These are phyloP conservation scores for Cistogaster globosa DNA, from an alignment of 2,888 invertebrate genomes.

Conservation along the genomic window DNA sequence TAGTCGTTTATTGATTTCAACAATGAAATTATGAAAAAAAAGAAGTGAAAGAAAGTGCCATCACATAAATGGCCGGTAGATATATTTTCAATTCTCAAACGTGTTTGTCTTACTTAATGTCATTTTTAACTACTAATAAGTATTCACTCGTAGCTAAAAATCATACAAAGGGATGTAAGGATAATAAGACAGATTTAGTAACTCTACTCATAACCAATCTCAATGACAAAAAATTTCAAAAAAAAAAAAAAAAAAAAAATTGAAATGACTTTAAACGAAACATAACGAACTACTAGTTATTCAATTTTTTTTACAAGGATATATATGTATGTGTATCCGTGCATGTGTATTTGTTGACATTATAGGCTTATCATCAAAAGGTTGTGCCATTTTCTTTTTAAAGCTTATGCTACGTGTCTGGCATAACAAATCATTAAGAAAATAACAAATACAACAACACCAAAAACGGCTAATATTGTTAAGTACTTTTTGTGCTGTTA, in stretches of 20 bases:
- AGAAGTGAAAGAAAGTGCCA: slow-evolving; percentile 35
- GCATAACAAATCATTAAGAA: slow-evolving; percentile 69
- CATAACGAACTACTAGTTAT: slow-evolving; percentile 57
- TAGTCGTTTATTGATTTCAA: slow-evolving; percentile 47
- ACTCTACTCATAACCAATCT: slow-evolving; percentile 46
- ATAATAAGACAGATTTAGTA: slow-evolving; percentile 10
- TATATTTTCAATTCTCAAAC: slow-evolving; percentile 60
- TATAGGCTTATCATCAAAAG: slow-evolving; percentile 71
- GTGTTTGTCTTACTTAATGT: slow-evolving; percentile 71
- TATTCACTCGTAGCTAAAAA: slow-evolving; percentile 5
- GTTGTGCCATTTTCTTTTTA: slow-evolving; percentile 41
- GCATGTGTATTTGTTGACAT: slow-evolving; percentile 57
- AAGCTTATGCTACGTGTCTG: slow-evolving; percentile 63
- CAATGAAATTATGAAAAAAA: slow-evolving; percentile 15
- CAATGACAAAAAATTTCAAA: slow-evolving; percentile 38
- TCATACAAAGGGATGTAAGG: slow-evolving; percentile 18
- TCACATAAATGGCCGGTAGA: slow-evolving; percentile 64
- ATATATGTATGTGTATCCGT: not conserved
- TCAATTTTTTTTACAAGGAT: slow-evolving; percentile 54
- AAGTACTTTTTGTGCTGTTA: slow-evolving; percentile 66
- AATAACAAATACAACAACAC: not conserved
- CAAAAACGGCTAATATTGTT: slow-evolving; percentile 59
- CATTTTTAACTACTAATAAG: slow-evolving; percentile 57
- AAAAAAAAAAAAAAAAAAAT: not conserved
- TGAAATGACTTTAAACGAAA: slow-evolving; percentile 54